A percentile compares a stretch with the other conserved stretches of the same genome.
These are phyloP conservation scores for Anagrus nilaparvatae DNA, from an alignment of 1,140 invertebrate species.

Conservation along the genomic window DNA sequence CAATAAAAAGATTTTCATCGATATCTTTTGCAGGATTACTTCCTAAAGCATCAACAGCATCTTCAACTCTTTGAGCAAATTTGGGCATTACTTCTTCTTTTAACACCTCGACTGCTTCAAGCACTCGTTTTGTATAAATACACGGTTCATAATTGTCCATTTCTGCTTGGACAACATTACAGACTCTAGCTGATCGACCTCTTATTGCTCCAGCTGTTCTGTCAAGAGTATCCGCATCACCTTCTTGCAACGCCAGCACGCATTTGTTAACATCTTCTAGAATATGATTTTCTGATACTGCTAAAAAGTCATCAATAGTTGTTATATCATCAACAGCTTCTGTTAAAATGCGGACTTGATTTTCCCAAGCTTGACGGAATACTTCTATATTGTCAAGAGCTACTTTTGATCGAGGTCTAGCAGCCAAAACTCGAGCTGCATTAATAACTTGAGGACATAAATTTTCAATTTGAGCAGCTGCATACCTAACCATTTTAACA, in stretches of 20 bases:
- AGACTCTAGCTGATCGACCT: slow-evolving; percentile 84
- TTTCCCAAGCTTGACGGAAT: slow-evolving; percentile 92
- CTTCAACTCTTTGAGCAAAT: slow-evolving; percentile 86
- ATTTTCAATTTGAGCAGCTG: slow-evolving; percentile 88
- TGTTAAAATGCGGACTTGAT: slow-evolving; percentile 87
- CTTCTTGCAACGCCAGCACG: slow-evolving; percentile 90
- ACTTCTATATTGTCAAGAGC: slow-evolving; percentile 96
- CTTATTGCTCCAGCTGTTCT: slow-evolving; percentile 90
- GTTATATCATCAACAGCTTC: slow-evolving; percentile 98
- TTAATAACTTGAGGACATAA: slow-evolving; percentile 97
- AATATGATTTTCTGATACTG: slow-evolving; percentile 96
- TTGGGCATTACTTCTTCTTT: slow-evolving; percentile 95
- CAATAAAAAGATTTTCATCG: slow-evolving; percentile 98
- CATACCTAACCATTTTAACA: slow-evolving; percentile 96
- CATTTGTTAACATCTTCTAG: slow-evolving; percentile 99
- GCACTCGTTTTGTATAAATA: slow-evolving; percentile 87
- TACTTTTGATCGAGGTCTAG: slow-evolving; percentile 82
- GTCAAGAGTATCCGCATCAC: slow-evolving; percentile 83
- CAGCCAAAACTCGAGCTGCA: slow-evolving; percentile 85
- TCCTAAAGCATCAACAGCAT: slow-evolving; percentile 78
- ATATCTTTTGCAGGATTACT: slow-evolving; percentile 71
- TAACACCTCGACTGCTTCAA: slow-evolving; percentile 87
- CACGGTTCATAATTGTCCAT: slow-evolving; percentile 98
- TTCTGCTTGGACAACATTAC: slow-evolving; percentile 93
- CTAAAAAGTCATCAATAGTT: slow-evolving; percentile 96